Base-by-base conservation (phyloP, 2,888 invertebrate species). In the Trichacis sp. region DNA sequence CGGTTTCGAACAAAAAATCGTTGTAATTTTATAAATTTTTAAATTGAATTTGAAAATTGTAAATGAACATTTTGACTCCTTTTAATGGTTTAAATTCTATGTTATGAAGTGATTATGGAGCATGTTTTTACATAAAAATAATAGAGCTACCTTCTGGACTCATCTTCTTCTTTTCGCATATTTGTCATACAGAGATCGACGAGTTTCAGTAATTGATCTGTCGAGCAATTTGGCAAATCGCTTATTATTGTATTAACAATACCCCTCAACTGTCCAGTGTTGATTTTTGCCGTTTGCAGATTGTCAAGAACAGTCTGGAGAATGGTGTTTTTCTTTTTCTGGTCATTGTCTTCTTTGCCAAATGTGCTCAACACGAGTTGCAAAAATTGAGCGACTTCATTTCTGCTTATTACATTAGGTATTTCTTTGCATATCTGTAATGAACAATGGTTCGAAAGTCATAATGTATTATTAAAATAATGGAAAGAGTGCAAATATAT, bases 141-240 rank as follows among this genome's bases (percentile, higher is more conserved):
- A n/a, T n/a, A n/a, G n/a, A n/a, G n/a, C n/a, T n/a, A 86, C 87
- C 86, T 85, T 70, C 86, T 85, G 73, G 85, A 85, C 59, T 86
- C 85, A 14, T 86, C 84, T 68, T 86, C 86, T 30, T 87, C 87
- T 15, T 82, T 81, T 66, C 87, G 85, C 57, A 90, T 86, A 45
- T 85, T 86, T 38, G 87, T 86, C 1, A 88, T 73, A 72, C 89
- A 90, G 70, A 87, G 86, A 65, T 88, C 87, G 14, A 88, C 85
- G 2, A 90, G 81, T 71, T 87, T 85, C 1, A 88, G 81, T 0
- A 90, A 77, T 69, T 89, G 86, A n/a, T 83, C 74, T 6, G 86
- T 81, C 1, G 86, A 81, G 71, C 88, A 88, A 65, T 85, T 87
- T 1, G 85, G 79, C 49, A 89, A 85, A 51, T 88, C 86, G 19